A percentile compares a stretch with the other conserved stretches of the same genome.
Evolutionary conservation across 2,113 vertebrate genomes (phyloP).

Genomic region (Castor canadensis): DNA sequence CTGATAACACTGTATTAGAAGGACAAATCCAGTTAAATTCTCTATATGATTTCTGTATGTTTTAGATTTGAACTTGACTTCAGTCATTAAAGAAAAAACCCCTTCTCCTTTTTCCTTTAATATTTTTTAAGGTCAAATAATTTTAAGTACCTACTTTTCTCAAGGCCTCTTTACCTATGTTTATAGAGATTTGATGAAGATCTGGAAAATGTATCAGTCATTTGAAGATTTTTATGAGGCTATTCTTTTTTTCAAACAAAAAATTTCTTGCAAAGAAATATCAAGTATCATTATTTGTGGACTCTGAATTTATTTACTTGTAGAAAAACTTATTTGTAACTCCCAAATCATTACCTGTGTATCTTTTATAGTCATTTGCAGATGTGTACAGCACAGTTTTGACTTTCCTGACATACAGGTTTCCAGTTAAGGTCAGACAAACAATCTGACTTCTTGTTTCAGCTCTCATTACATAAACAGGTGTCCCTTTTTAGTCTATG

Average conservation of each 20-base stretch:
- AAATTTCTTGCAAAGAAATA: background rate
- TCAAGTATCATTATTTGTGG: background rate
- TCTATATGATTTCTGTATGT: background rate
- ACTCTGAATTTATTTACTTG: background rate
- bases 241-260: background rate
- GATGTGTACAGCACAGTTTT: background rate
- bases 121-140: conserved; percentile 22
- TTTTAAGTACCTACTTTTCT: background rate
- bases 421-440: background rate
- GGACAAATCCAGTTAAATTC: background rate
- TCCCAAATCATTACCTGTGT: background rate
- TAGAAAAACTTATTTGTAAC: background rate
- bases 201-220: background rate
- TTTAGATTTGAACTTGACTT: conserved; percentile 38
- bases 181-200: conserved; percentile 32
- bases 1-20: background rate
- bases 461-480: background rate
- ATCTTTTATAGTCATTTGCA: background rate
- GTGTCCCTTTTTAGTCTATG: background rate
- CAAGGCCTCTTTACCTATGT: background rate
- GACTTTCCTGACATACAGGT: background rate
- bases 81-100: background rate
- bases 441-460: background rate
- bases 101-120: too few species aligned
- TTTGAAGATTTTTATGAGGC: conserved; percentile 11